phyloP scores from a whole-genome alignment of 2,797 vertebrate species.

The Catharus ustulatus region DNA sequence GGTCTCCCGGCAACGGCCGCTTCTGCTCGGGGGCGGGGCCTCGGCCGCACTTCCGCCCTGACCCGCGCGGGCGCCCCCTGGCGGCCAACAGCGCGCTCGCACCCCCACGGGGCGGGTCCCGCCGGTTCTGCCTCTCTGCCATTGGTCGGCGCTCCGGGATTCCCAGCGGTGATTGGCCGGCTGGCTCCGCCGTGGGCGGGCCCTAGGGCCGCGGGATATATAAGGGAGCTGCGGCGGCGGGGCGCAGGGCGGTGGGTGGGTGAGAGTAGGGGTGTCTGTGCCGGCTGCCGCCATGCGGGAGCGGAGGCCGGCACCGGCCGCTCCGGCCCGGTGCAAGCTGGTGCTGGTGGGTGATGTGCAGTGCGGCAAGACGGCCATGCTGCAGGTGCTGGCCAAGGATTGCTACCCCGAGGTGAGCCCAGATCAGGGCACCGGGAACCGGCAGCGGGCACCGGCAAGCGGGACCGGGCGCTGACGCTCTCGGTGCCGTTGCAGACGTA shows the following conservation, averaged over 20 bases:
- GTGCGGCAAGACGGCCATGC: slow-evolving; percentile 96
- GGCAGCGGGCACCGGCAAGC: neutral
- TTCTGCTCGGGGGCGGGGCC: neutral
- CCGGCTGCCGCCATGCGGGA: slow-evolving; percentile 84
- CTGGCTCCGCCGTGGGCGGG: neutral
- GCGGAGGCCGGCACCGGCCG: slow-evolving; percentile 83
- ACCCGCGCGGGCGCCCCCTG: neutral
- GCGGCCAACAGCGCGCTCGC: neutral
- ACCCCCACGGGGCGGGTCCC: neutral
- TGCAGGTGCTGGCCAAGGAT: slow-evolving; percentile 94
- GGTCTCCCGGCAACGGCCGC: slow-evolving; percentile 54
- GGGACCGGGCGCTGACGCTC: neutral
- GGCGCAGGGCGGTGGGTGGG: neutral
- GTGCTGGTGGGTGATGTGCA: slow-evolving; percentile 95
- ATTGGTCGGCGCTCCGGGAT: neutral
- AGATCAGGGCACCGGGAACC: neutral
- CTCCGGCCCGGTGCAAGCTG: slow-evolving; percentile 89
- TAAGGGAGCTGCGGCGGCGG: neutral
- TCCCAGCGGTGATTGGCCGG: slow-evolving; percentile 44
- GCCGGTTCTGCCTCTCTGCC: rapidly evolving
- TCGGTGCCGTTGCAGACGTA: slow-evolving; percentile 82
- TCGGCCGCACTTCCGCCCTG: neutral
- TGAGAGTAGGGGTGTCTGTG: rapidly evolving
- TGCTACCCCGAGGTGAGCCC: slow-evolving; percentile 93
- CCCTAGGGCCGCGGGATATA: neutral